Evolutionary conservation across 1,140 invertebrate species (phyloP).

Genomic region (Diprion similis): DNA sequence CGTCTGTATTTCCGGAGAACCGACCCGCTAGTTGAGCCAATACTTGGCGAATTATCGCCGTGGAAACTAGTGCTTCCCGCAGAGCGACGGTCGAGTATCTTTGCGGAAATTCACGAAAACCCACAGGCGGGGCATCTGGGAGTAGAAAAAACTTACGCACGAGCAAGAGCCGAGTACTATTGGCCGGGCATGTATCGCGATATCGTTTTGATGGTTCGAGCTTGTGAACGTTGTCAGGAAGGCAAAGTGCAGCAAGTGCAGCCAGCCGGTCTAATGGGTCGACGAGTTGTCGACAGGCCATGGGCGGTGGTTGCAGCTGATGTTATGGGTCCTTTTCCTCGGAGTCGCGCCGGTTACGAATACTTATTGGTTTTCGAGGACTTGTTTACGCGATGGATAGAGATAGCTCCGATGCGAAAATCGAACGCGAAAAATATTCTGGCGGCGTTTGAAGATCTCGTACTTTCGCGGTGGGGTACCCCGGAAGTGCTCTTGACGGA

Average conservation of each 20-base stretch:
- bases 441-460: not conserved
- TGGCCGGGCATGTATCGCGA: constrained; percentile 42
- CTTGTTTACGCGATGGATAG: not conserved
- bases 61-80: constrained; percentile 41
- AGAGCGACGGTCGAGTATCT: constrained; percentile 25
- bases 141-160: constrained; percentile 35
- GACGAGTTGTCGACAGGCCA: constrained; percentile 23
- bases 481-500: constrained; percentile 49
- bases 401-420: too few species aligned
- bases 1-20: constrained; percentile 24
- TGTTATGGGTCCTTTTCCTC: not conserved
- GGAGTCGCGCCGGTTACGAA: not conserved
- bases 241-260: constrained; percentile 20
- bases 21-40: constrained; percentile 7
- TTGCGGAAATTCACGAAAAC: constrained; percentile 26
- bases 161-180: constrained; percentile 34
- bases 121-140: constrained; percentile 38
- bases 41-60: constrained; percentile 20
- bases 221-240: constrained; percentile 25
- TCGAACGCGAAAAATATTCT: too few species aligned
- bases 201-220: constrained; percentile 25
- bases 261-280: constrained; percentile 23
- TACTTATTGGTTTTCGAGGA: not conserved
- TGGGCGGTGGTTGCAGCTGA: constrained; percentile 22
- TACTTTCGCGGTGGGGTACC: constrained; percentile 16